Evolutionary conservation across 2,888 invertebrate genomes (phyloP).

Genomic region (Tetranychus truncatus): DNA sequence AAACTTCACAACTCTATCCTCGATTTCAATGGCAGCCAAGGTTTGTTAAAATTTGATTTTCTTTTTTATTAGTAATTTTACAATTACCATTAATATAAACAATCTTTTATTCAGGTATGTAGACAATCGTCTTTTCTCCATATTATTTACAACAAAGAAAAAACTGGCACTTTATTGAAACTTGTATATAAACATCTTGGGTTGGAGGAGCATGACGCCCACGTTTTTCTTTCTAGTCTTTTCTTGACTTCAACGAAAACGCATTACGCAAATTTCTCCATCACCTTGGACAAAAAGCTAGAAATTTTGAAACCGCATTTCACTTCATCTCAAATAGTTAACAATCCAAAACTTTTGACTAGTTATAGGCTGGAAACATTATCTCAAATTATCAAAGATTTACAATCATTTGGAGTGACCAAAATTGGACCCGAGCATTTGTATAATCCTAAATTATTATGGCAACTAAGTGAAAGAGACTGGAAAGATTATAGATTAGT

Average conservation of each 20-base stretch:
- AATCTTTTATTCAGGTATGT: not conserved
- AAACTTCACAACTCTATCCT: too few relatives aligned
- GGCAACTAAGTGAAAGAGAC: not conserved
- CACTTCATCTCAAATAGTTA: not conserved
- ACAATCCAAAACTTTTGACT: not conserved
- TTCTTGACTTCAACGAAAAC: not conserved
- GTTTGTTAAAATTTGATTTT: too few relatives aligned
- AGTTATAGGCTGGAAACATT: not conserved
- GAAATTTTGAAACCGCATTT: not conserved
- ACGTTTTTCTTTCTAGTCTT: not conserved
- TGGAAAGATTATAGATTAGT: not conserved
- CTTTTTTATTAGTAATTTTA: too few relatives aligned
- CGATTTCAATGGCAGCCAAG: too few relatives aligned
- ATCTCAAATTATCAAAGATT: not conserved
- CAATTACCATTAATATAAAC: too few relatives aligned
- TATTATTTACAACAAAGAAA: not conserved
- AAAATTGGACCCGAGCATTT: not conserved
- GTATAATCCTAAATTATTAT: not conserved
- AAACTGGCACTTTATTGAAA: not conserved
- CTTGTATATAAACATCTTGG: not conserved
- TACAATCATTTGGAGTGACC: not conserved
- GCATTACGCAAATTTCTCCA: not conserved
- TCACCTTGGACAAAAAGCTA: not conserved
- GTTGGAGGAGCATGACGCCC: not conserved
- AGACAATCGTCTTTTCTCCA: not conserved